phyloP scores from a whole-genome alignment of 2,797 vertebrate genomes.

The Neosalanx taihuensis region DNA sequence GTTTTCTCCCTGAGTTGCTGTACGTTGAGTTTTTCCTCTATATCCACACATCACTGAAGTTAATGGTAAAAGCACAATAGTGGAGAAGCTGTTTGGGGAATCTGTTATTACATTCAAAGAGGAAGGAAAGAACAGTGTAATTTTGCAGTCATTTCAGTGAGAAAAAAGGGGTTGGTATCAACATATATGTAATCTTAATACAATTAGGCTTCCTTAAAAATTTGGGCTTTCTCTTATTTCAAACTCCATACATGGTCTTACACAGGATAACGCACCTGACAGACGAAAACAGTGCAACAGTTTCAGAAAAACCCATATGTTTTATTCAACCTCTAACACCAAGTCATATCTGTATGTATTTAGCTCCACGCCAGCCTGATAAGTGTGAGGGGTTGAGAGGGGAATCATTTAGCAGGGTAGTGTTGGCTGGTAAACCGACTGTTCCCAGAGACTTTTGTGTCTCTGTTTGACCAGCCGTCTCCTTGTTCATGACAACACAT shows the following conservation, averaged over 20 bases:
- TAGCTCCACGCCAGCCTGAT: constrained; percentile 46
- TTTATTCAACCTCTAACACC: no score
- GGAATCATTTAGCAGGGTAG: constrained; percentile 62
- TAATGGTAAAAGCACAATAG: constrained; percentile 60
- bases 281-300: no score
- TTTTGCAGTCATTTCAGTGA: constrained; percentile 57
- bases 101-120: no score
- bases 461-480: constrained; percentile 76
- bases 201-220: no score
- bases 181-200: no score
- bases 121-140: no score
- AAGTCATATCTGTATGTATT: no score
- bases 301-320: no score
- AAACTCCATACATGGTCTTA: no score
- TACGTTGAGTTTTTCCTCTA: constrained; percentile 45
- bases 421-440: constrained; percentile 61
- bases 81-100: constrained; percentile 31
- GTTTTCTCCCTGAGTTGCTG: constrained; percentile 36
- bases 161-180: constrained; percentile 47
- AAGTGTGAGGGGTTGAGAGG: constrained; percentile 69
- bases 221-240: no score
- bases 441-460: constrained; percentile 67
- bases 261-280: no score
- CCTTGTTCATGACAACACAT: constrained; percentile 65
- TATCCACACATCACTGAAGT: constrained; percentile 41